A percentile compares a stretch with the other conserved stretches of the same genome.
Conservation (phyloP, 2,888 invertebrate species). For the Oasisia sp. region DNA sequence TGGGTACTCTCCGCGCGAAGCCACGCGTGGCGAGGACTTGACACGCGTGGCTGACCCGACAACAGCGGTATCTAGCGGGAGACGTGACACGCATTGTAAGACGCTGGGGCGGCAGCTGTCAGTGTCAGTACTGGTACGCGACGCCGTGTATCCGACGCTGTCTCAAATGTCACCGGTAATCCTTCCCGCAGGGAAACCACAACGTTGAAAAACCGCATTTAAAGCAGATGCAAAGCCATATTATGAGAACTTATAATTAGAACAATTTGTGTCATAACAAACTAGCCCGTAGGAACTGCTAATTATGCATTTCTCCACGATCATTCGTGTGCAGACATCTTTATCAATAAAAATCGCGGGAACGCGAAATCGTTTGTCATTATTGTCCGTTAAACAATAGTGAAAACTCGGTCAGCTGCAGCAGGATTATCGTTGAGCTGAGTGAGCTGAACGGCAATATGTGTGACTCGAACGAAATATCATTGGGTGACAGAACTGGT, state of each 20-base stretch:
- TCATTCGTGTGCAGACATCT: not conserved
- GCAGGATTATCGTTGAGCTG: not conserved
- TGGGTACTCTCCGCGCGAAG: not conserved
- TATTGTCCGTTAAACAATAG: not conserved
- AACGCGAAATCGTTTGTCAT: not conserved
- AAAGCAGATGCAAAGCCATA: not conserved
- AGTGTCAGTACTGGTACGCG: not conserved
- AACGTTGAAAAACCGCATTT: not conserved
- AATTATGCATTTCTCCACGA: not conserved
- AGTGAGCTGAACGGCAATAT: not conserved
- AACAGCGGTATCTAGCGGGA: not conserved
- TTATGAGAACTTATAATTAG: not conserved
- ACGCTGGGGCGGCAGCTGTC: not conserved
- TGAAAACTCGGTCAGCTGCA: not conserved
- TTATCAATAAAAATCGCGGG: not conserved
- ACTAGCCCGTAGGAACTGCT: not conserved
- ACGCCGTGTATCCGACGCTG: not conserved
- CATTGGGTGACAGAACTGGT: not conserved
- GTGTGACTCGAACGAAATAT: not conserved
- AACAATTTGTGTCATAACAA: not conserved
- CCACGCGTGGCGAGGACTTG: not conserved
- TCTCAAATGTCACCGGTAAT: conserved; percentile 7
- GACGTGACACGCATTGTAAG: conserved; percentile 1
- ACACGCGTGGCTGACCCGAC: conserved; percentile 8
- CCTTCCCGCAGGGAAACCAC: not conserved